Evolutionary conservation across 2,888 invertebrate genomes (phyloP), one percentile per base, ranked within the genome.

Genomic region (Phanerotoma sp.): DNA sequence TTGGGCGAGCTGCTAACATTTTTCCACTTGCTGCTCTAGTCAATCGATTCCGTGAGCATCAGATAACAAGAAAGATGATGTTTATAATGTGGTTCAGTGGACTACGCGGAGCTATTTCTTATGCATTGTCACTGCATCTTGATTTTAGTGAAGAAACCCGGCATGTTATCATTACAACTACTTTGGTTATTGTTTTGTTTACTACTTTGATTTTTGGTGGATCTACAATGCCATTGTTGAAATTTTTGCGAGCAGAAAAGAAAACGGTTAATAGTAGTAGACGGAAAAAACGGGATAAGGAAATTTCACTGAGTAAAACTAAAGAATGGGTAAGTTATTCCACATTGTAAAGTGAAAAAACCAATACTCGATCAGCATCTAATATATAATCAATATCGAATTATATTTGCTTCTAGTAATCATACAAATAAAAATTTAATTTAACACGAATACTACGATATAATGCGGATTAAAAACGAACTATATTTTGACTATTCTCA

Each of bases 31-130:
- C 96, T 1, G 84, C 90, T 69, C 81, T 98, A 32, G 92, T 96
- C 51, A 99, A 99, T 77, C 91, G 91, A 77, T 99, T 98, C 78
- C 85, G 97, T 13, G 95, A 96, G 73, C 97, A 97, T 79, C 96
- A 96, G 79, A 98, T 99, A 55, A 97, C 96, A 1, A 90, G 88
- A 75, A 95, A 96, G 79, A 97, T 96, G 94, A 96, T 96, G 87
- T 96, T 97, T 72, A 96, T 98, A 57, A 98, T 98, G 97, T 98
- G 97, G 97, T 97, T 97, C 77, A 96, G 96, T 76, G 95, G 97
- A 41, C 79, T 98, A 60, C 84, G 98, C 53, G 98, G 98, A 32
- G 98, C 98, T 7, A 96, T 99, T 75, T 97, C 98, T 0, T 99
- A 99, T 79, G 98, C 98, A 2, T 80, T 99, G 16, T 96, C 96